These are phyloP conservation scores for Onychostoma macrolepis DNA, from an alignment of 2,113 vertebrate species.

Conservation along the genomic window DNA sequence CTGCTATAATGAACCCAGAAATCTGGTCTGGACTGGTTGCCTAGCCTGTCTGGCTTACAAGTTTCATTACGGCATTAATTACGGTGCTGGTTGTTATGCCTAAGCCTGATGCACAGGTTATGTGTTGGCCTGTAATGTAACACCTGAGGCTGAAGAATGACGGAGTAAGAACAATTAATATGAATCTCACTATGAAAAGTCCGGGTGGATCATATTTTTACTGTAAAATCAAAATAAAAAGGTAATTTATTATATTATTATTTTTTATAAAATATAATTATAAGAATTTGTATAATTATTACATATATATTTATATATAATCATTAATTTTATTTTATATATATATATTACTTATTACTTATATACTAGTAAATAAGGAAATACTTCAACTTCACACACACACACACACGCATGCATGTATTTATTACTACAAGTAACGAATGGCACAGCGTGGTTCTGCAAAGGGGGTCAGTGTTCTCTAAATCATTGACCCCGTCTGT, in stretches of 20 bases:
- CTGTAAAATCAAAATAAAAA: not conserved
- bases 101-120: not conserved
- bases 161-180: not conserved
- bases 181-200: not conserved
- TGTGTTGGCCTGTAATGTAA: not conserved
- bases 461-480: not conserved
- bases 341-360: not conserved
- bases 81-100: not conserved
- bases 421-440: constrained; percentile 3
- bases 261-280: not conserved
- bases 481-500: not conserved
- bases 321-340: too few relatives aligned
- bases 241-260: too few relatives aligned
- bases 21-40: not conserved
- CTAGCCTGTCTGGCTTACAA: not conserved
- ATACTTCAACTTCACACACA: too few relatives aligned
- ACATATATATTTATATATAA: not conserved
- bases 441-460: not conserved
- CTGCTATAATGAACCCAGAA: not conserved
- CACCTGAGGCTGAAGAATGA: not conserved
- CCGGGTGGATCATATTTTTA: not conserved
- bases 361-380: not conserved
- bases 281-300: too few relatives aligned
- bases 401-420: not conserved
- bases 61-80: not conserved